Percentiles rank a stretch among this genome's conserved stretches.
Evolutionary conservation across 2,888 invertebrate genomes (phyloP).

Genomic region (Hydraecia micacea): DNA sequence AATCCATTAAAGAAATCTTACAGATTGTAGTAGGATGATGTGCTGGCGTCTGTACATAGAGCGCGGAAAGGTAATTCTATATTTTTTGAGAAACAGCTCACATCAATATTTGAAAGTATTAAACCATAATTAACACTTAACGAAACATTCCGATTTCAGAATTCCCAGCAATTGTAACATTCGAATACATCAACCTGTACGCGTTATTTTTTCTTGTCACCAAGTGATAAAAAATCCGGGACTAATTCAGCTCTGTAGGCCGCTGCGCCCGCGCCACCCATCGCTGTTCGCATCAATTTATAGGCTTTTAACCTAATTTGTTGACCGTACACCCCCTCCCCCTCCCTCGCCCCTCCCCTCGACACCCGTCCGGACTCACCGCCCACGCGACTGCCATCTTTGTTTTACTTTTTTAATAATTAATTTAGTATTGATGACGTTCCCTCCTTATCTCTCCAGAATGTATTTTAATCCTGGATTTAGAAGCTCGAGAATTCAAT

Average conservation of each 20-base stretch:
- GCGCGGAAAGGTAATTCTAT: neutral
- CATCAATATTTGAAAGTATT: neutral
- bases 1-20: too few species aligned
- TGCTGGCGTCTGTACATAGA: too few species aligned
- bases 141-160: neutral
- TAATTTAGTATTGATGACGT: conserved; percentile 78
- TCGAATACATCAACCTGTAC: conserved; percentile 78
- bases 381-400: conserved; percentile 76
- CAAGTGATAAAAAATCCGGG: conserved; percentile 86
- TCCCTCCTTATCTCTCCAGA: conserved; percentile 74
- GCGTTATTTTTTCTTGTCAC: conserved; percentile 84
- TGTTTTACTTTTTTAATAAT: conserved; percentile 77
- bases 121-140: neutral
- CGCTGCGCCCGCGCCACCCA: conserved; percentile 86
- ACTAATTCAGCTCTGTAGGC: conserved; percentile 86
- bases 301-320: conserved; percentile 90
- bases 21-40: too few species aligned
- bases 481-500: conserved; percentile 77
- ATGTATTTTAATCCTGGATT: conserved; percentile 78
- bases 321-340: conserved; percentile 73
- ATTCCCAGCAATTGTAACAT: conserved; percentile 29
- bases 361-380: conserved; percentile 66
- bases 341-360: conserved; percentile 48
- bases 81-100: neutral
- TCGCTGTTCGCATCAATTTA: conserved; percentile 88